A percentile compares a stretch with the other conserved stretches of the same genome.
Evolutionary conservation across 2,113 vertebrate species (phyloP).

Genomic region (Siniperca chuatsi): DNA sequence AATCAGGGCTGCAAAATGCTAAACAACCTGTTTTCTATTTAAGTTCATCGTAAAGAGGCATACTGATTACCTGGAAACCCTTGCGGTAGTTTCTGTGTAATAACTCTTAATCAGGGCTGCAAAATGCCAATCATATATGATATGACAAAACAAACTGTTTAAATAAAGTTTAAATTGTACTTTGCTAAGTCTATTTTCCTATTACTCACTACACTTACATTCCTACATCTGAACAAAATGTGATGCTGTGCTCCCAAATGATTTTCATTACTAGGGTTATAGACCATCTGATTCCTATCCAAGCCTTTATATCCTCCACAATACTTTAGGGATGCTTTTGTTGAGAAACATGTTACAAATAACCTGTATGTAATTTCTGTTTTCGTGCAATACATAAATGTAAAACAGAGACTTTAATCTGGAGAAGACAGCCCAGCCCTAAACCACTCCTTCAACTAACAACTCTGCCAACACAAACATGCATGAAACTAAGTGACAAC

Average conservation of each 20-base stretch:
- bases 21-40: too few relatives aligned
- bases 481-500: too few relatives aligned
- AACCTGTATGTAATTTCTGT: background rate
- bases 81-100: too few relatives aligned
- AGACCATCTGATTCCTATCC: background rate
- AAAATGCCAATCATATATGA: too few relatives aligned
- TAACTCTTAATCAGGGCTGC: too few relatives aligned
- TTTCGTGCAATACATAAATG: background rate
- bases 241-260: background rate
- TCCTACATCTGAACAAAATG: background rate
- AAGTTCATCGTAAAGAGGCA: too few relatives aligned
- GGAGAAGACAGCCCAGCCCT: background rate
- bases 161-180: background rate
- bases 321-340: background rate
- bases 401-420: background rate
- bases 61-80: too few relatives aligned
- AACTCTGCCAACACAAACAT: background rate
- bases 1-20: too few relatives aligned
- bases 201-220: background rate
- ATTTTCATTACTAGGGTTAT: background rate
- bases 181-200: background rate
- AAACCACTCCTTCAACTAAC: background rate
- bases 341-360: background rate
- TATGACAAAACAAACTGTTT: background rate
- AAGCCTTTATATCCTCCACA: background rate